Base-by-base conservation (phyloP, 2,888 invertebrate species). In the Acrocera orbiculus region DNA sequence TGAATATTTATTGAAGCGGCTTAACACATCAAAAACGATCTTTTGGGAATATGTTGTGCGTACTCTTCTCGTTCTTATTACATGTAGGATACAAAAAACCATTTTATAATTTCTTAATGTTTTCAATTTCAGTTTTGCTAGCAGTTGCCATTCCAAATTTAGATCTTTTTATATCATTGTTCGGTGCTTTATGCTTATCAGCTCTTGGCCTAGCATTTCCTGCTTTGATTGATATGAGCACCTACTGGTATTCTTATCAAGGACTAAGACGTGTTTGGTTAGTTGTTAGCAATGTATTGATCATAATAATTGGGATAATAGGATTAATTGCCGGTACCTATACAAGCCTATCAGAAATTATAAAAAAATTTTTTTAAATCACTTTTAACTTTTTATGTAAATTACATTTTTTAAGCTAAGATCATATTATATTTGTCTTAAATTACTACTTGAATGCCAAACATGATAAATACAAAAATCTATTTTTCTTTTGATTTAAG, bases 171-270 rank as follows among this genome's bases (percentile, higher is more conserved):
- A 75, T 76, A 41, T 79, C 81, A 0, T 62, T 82, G 27, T 76
- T 82, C 49, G 92, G 92, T n/a, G 89, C 92, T 1, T 66, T 92
- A 3, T 86, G 87, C 42, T 65, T 89, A 28, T 86, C 90, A 0
- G 82, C 81, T 1, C 66, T 92, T 36, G 90, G 92, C 1, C 65
- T 93, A 29, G 82, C 86, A 2, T 82, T 92, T 55, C 92, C 92
- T 8, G 87, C 92, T 1, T 63, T 87, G 40, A 81, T 93, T 44
- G 81, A 92, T 51, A 70, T 78, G 43, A 75, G 79, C 54, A 77
- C 81, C 0, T 77, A 76, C 53, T 89, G 85, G 82, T 69, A 75
- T 47, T 63, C 68, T 35, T 67, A 65, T 5, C 63, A 64, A 1
- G 67, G 69, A 10, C 51, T 62, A 0, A 64, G 65, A 36, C 69